Base-by-base conservation (phyloP, 2,888 invertebrate genomes). In the Lepetodrilus schrolli region DNA sequence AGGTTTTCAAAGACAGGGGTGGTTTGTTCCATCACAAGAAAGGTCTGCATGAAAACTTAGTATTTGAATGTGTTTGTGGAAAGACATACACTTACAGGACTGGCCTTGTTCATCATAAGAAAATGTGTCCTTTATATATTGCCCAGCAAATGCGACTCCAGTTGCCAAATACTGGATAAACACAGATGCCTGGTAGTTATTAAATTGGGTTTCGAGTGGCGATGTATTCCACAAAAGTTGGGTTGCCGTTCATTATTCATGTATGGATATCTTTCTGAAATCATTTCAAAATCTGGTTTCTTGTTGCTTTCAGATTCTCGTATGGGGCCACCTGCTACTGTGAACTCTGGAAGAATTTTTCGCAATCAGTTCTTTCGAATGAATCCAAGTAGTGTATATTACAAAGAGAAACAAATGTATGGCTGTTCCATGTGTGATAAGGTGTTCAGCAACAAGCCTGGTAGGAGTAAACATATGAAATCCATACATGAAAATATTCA, bases 291-390 rank as follows among this genome's bases (percentile, higher is more conserved):
- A 30, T 10, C n/a, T 58, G 58, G 58, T n/a, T 58, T 58, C 34
- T 58, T 58, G 58, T 58, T 58, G 34, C 58, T 58, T 58, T 58
- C 58, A 58, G 58, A 30, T 58, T 58, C 26, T 58, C 26, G 58
- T 58, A 26, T 58, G 58, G 58, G 58, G 17, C 26, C 30, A n/a
- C 34, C 58, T 17, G 34, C 30, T 2, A 17, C 26, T 30, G 58
- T 17, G 30, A 30, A 30, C n/a, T 4, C 13, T n/a, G 30, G 58
- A 58, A 58, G 34, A n/a, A n/a, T 34, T 26, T 17, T 10, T 30
- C 26, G 17, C 17, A n/a, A 34, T 58, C 34, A 58, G 17, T 34
- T 58, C 58, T 34, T 58, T 58, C n/a, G 4, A 17, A 34, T n/a
- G 34, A 30, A 17, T 43, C n/a, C 43, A n/a, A 34, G 23, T 58